phyloP scores from a whole-genome alignment of 2,797 vertebrate species.

The Brotula barbata region DNA sequence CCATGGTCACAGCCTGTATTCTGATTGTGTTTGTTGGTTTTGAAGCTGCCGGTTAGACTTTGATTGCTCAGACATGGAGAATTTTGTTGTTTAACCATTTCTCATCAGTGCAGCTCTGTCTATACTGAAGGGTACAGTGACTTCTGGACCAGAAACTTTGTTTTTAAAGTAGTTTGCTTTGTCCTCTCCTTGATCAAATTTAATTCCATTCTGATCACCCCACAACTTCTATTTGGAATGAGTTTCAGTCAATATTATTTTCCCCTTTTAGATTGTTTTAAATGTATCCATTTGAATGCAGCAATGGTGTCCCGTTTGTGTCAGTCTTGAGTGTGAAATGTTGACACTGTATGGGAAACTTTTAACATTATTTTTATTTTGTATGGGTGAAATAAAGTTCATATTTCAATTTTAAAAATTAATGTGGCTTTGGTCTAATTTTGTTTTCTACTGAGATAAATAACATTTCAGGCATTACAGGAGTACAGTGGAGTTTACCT shows the following conservation, averaged over 20 bases:
- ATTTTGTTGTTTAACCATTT: constrained; percentile 34
- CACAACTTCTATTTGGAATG: constrained; percentile 28
- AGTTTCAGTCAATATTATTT: constrained; percentile 22
- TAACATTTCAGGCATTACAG: not conserved
- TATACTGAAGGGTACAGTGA: constrained; percentile 35
- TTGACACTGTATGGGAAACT: constrained; percentile 81
- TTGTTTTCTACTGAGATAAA: not conserved
- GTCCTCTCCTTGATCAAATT: constrained; percentile 12
- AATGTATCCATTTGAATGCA: constrained; percentile 63
- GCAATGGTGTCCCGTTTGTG: constrained; percentile 51
- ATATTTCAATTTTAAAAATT: constrained; percentile 75
- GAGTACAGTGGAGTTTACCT: not conserved
- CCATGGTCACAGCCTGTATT: constrained; percentile 13
- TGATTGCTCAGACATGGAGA: not conserved
- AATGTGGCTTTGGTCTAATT: not conserved
- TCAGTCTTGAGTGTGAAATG: constrained; percentile 70
- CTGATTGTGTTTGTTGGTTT: constrained; percentile 26
- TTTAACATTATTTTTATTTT: constrained; percentile 86
- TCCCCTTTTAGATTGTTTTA: constrained; percentile 77
- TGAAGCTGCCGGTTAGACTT: constrained; percentile 1
- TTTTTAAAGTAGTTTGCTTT: constrained; percentile 64
- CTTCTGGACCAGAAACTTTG: constrained; percentile 61
- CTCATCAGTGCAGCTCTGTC: constrained; percentile 23
- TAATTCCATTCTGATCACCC: constrained; percentile 35
- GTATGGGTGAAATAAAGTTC: constrained; percentile 85